phyloP scores from a whole-genome alignment of 2,113 vertebrate genomes.

The Tragulus kanchil region DNA sequence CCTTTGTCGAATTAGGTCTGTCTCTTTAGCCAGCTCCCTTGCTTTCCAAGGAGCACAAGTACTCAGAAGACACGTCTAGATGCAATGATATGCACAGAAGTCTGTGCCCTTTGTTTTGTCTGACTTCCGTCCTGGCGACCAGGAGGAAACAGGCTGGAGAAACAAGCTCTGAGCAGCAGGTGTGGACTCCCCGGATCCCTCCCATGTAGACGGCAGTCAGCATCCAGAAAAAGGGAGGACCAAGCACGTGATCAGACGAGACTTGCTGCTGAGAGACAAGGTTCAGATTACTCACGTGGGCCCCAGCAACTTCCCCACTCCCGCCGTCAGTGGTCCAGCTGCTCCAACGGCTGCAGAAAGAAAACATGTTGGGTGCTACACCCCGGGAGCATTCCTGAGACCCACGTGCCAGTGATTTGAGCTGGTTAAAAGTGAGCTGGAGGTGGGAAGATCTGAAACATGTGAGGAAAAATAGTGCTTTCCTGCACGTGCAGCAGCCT shows the following conservation, averaged over 20 bases:
- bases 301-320: too few species aligned
- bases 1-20: conserved; percentile 41
- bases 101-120: neutral
- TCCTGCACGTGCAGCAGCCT: neutral
- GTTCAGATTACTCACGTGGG: conserved; percentile 32
- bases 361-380: neutral
- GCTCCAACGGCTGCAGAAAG: neutral
- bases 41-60: conserved; percentile 60
- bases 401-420: neutral
- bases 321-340: neutral
- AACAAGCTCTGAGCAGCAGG: neutral
- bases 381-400: neutral
- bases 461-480: neutral
- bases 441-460: neutral
- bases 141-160: conserved; percentile 52
- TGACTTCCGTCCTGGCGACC: neutral
- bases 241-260: neutral
- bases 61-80: conserved; percentile 41
- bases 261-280: neutral
- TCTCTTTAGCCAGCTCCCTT: conserved; percentile 9
- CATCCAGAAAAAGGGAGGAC: neutral
- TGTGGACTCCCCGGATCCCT: neutral
- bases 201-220: conserved; percentile 43
- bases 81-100: conserved; percentile 59
- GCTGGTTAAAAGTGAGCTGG: neutral